A percentile compares a stretch with the other conserved stretches of the same genome.
phyloP scores from a whole-genome alignment of 1,140 invertebrate species.

The Cydia splendana region DNA sequence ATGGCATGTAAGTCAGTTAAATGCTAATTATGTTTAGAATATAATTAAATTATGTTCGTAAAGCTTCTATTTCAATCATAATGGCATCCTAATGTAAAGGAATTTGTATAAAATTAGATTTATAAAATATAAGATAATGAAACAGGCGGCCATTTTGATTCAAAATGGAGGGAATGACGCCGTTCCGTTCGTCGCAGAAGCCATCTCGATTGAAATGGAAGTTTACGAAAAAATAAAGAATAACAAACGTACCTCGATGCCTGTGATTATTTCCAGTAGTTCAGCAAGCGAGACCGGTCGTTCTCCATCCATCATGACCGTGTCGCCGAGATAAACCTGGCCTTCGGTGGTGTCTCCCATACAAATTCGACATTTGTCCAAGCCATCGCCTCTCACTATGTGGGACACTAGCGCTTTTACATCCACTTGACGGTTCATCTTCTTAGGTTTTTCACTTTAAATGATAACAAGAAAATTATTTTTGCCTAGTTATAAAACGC shows the following conservation, averaged over 20 bases:
- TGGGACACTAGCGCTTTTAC: conserved; percentile 70
- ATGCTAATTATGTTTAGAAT: conserved; percentile 17
- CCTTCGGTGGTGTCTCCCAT: conserved; percentile 72
- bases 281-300: conserved; percentile 65
- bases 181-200: conserved; percentile 73
- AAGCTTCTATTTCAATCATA: neutral
- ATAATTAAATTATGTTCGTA: conserved; percentile 3
- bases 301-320: conserved; percentile 70
- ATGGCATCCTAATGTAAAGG: conserved; percentile 28
- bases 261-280: conserved; percentile 64
- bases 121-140: neutral
- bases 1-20: neutral
- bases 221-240: conserved; percentile 34
- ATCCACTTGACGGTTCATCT: conserved; percentile 67
- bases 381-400: conserved; percentile 65
- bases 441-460: neutral
- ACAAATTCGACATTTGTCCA: conserved; percentile 69
- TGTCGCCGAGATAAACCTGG: conserved; percentile 67
- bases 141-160: conserved; percentile 59
- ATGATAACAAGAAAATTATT: neutral
- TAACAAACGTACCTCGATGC: conserved; percentile 61
- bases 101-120: neutral
- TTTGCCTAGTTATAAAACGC: neutral
- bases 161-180: conserved; percentile 50
- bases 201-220: neutral